Conservation (phyloP, 2,113 vertebrate species). For the Solenodon paradoxus region DNA sequence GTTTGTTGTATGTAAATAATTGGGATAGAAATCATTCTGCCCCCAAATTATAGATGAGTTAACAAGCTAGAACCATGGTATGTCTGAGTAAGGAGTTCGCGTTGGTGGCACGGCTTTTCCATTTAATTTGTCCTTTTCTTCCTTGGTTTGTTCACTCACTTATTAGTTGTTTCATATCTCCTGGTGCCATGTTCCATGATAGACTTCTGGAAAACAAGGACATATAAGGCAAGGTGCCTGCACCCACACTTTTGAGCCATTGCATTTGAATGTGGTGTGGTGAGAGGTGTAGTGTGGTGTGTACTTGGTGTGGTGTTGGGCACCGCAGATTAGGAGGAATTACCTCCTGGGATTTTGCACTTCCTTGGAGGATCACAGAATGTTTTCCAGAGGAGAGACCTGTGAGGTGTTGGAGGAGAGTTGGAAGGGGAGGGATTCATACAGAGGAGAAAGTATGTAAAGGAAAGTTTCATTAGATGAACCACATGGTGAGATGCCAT, state of each 20-base stretch:
- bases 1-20: neutral
- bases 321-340: neutral
- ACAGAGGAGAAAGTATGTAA: neutral
- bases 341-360: neutral
- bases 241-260: neutral
- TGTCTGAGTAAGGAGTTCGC: neutral
- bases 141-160: neutral
- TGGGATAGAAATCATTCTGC: neutral
- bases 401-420: neutral
- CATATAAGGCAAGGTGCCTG: neutral
- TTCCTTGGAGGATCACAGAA: neutral
- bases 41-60: neutral
- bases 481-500: neutral
- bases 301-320: neutral
- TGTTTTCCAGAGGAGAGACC: neutral
- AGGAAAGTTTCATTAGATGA: neutral
- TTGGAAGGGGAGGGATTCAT: neutral
- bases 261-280: no score
- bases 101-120: neutral
- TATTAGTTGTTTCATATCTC: neutral
- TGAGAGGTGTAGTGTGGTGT: fast-evolving
- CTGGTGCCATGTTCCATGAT: neutral
- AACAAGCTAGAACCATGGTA: neutral
- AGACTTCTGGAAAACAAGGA: conserved; percentile 8
- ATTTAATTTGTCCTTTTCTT: neutral